A percentile compares a stretch with the other conserved stretches of the same genome.
Evolutionary conservation across 2,888 invertebrate species (phyloP).

Genomic region (Colletes collaris): DNA sequence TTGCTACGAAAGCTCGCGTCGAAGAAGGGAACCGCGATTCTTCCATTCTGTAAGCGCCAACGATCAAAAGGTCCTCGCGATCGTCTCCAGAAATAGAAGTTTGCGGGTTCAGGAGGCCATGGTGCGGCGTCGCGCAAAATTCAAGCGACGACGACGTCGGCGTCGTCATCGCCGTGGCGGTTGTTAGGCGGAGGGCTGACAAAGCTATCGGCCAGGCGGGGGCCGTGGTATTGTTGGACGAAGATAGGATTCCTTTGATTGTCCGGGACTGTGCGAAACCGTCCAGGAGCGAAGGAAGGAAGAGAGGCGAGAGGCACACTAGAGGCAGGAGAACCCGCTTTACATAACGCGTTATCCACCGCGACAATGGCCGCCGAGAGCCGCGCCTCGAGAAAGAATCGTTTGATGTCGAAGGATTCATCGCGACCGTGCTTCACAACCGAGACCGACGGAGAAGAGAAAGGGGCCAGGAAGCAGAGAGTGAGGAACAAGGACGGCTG

Average conservation of each 20-base stretch:
- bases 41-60: not conserved
- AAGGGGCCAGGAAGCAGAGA: slow-evolving; percentile 29
- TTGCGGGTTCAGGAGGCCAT: slow-evolving; percentile 53
- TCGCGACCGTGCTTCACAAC: slow-evolving; percentile 58
- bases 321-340: slow-evolving; percentile 66
- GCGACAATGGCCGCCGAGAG: slow-evolving; percentile 69
- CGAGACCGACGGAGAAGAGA: slow-evolving; percentile 40
- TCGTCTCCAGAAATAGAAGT: slow-evolving; percentile 19
- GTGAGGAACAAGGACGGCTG: slow-evolving; percentile 49
- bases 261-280: slow-evolving; percentile 69
- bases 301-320: slow-evolving; percentile 29
- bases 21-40: not conserved
- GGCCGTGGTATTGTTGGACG: slow-evolving; percentile 72
- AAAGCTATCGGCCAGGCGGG: slow-evolving; percentile 71
- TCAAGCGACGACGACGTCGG: slow-evolving; percentile 39
- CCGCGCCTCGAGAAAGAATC: slow-evolving; percentile 69
- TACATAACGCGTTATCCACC: slow-evolving; percentile 75
- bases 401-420: slow-evolving; percentile 71
- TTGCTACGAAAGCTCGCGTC: not conserved
- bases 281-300: slow-evolving; percentile 62
- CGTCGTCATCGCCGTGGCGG: slow-evolving; percentile 40
- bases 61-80: slow-evolving; percentile 12
- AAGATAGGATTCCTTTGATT: slow-evolving; percentile 78
- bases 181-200: slow-evolving; percentile 68
- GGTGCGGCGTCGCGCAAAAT: slow-evolving; percentile 66